Evolutionary conservation across 2,113 vertebrate species (phyloP), one percentile per base, ranked within the genome.

Genomic region (Nicator chloris): DNA sequence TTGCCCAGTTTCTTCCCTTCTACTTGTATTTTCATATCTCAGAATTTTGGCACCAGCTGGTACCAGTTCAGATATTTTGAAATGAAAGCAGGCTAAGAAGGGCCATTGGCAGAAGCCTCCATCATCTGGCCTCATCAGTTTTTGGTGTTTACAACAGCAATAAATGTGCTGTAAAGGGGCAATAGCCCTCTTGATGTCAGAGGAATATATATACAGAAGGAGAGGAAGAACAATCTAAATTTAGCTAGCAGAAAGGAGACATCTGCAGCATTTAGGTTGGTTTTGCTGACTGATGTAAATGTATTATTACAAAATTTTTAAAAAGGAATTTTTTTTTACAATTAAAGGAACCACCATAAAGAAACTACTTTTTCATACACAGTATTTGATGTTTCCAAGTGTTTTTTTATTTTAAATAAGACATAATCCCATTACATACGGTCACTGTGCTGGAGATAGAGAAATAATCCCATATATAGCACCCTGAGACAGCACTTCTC

Each of bases 111-210:
- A 92, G 71, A 82, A 72, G 19, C 45, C 26, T 82, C 77, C 37
- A 44, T 91, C 64, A 63, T 82, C 59, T 75, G 86, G 40, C 44
- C 69, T 93, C 88, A 64, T 93, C 77, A 40, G 60, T 84, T 95
- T 82, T 59, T 72, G 68, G 44, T 94, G 72, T 96, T 91, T 96
- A 95, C 81, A 87, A 53, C 82, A 92, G 83, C 81, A 95, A 89
- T 97, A 93, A 86, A 95, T 45, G 28, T 35, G 59, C 65, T 84
- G 14, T 79, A 76, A 92, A 88, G 73, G 65, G 86, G 49, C 86
- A 80, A 75, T 40, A 60, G n/a, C 61, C 77, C 65, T 92, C 49
- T 64, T 87, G 68, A 81, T 92, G 91, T 88, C 85, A 93, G 71
- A 88, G 54, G n/a, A 90, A 88, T 82, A 57, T 79, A 65, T 80